Evolutionary conservation across 2,797 vertebrate species (phyloP), one percentile per base, ranked within the genome.

Genomic region (Nyctibius grandis): DNA sequence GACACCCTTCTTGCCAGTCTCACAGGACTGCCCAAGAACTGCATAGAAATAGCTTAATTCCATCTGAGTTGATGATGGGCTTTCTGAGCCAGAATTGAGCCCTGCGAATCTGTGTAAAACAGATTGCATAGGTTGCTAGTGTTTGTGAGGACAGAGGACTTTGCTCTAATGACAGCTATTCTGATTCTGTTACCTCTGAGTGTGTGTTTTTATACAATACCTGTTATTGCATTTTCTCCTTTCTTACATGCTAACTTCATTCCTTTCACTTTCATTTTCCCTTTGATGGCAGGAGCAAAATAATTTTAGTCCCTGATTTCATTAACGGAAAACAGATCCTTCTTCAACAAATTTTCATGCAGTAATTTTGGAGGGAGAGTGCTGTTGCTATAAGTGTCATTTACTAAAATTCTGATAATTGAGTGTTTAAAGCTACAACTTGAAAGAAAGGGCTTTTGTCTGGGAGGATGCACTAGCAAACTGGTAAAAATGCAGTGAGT

Each of bases 391-490:
- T 9, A 36, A 82, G 10, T 53, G 48, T 81, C 74, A 18, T 12
- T 56, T 77, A 85, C 22, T 85, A 85, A 64, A 95, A 74, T 91
- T 93, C 26, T 89, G 15, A 53, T 42, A 89, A 48, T 11, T 9
- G 15, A 84, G 7, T 53, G 6, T 75, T 88, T 53, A 54, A 89
- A 91, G 31, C 22, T 65, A 40, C 13, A 3, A 44, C 14, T 65
- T 17, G 15, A 91, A 93, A 83, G 33, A 81, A 64, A 90, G 74
- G 9, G 1, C 50, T 34, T 93, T 92, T 92, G 1, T 22, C 48
- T 63, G 45, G 21, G 4, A 74, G 51, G 14, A 40, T 68, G 18
- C 91, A n/a, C 20, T 74, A 63, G 4, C 5, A 84, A 93, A 94
- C 89, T 6, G 77, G 14, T 42, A 68, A 90, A 85, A 56, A 48